Evolutionary conservation across 2,888 invertebrate species (phyloP).

Genomic region (Dynastes hyllus): DNA sequence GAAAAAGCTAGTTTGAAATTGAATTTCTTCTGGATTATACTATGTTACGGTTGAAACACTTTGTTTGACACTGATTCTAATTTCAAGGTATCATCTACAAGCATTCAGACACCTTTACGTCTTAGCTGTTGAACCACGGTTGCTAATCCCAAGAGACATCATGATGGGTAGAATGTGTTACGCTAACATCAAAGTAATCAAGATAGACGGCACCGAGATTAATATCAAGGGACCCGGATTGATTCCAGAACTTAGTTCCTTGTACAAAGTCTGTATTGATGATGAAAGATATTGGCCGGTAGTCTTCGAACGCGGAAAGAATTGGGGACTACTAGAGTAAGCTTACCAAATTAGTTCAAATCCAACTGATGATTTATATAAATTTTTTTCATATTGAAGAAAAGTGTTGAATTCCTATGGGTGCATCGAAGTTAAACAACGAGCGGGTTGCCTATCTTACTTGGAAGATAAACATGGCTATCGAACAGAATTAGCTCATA

Average conservation of each 20-base stretch:
- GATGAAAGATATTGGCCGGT: conserved; percentile 95
- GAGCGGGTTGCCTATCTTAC: conserved; percentile 92
- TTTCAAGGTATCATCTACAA: conserved; percentile 92
- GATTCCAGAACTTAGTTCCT: conserved; percentile 84
- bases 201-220: conserved; percentile 66
- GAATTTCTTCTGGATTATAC: no score
- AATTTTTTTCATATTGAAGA: conserved; percentile 66
- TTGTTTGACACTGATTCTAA: not conserved
- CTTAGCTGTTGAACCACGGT: conserved; percentile 91
- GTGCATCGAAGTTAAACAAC: conserved; percentile 89
- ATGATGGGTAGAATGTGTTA: conserved; percentile 87
- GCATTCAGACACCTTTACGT: conserved; percentile 97
- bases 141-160: conserved; percentile 91
- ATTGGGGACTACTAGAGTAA: conserved; percentile 88
- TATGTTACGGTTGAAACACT: no score
- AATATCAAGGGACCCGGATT: conserved; percentile 87
- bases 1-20: no score
- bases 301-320: conserved; percentile 84
- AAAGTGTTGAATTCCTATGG: conserved; percentile 80
- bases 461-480: conserved; percentile 88
- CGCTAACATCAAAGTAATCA: conserved; percentile 81
- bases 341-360: conserved; percentile 59
- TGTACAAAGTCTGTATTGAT: conserved; percentile 84
- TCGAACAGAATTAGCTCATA: conserved; percentile 84
- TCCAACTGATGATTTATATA: no score